phyloP scores from a whole-genome alignment of 2,113 vertebrate genomes.

The Misgurnus anguillicaudatus region DNA sequence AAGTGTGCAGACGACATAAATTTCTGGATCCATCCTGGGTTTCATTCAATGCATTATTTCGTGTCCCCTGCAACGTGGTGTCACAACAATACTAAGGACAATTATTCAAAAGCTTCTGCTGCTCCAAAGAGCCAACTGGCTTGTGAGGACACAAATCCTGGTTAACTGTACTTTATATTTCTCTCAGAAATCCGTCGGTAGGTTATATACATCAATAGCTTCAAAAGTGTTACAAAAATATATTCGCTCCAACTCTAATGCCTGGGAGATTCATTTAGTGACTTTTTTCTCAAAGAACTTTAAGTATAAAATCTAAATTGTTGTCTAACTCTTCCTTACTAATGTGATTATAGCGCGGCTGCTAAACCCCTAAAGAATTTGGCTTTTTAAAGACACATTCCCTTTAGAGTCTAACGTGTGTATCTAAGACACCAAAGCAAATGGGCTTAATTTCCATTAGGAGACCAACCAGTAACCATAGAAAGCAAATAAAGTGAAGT shows the following conservation, averaged over 20 bases:
- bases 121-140: constrained; percentile 31
- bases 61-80: constrained; percentile 26
- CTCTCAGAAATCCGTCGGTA: background rate
- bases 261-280: background rate
- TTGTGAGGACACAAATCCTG: constrained; percentile 1
- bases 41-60: constrained; percentile 38
- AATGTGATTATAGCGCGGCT: background rate
- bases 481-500: constrained; percentile 31
- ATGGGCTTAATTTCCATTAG: constrained; percentile 35
- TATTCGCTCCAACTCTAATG: background rate
- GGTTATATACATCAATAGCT: background rate
- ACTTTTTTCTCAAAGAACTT: constrained; percentile 11
- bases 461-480: constrained; percentile 43
- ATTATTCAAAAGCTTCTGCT: constrained; percentile 38
- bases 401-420: constrained; percentile 26
- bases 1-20: constrained; percentile 40
- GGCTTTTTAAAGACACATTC: background rate
- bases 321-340: constrained; percentile 20
- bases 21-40: constrained; percentile 33
- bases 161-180: background rate
- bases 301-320: constrained; percentile 30
- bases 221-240: background rate
- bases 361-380: constrained; percentile 12
- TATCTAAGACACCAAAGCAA: constrained; percentile 29
- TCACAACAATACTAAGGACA: constrained; percentile 26